Evolutionary conservation across 2,797 vertebrate genomes (phyloP).

Genomic region (Gallinago stenura): DNA sequence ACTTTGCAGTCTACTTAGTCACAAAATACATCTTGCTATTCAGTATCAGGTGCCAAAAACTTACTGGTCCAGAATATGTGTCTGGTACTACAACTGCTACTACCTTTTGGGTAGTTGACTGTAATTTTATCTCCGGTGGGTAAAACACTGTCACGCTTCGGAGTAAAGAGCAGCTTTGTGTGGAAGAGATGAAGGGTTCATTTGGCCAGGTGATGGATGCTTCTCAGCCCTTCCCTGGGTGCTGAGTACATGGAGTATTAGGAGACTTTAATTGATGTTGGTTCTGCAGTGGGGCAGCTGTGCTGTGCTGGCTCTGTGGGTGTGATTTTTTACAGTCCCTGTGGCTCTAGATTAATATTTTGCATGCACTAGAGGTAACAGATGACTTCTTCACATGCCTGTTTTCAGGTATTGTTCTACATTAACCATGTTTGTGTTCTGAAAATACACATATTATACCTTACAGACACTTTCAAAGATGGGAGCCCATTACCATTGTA

Average conservation of each 20-base stretch:
- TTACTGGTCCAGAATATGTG: background rate
- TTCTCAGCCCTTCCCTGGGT: background rate
- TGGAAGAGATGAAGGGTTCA: background rate
- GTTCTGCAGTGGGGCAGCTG: background rate
- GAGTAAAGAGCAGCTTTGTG: background rate
- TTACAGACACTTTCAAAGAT: slow-evolving; percentile 83
- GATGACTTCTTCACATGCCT: background rate
- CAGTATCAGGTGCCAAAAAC: background rate
- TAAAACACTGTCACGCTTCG: background rate
- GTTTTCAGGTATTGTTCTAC: background rate
- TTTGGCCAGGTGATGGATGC: background rate
- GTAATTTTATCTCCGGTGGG: background rate
- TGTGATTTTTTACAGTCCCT: background rate
- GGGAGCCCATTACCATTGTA: slow-evolving; percentile 95
- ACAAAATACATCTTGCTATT: background rate
- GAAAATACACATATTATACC: background rate
- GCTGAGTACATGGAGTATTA: no score
- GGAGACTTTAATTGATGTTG: no score
- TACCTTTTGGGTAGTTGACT: background rate
- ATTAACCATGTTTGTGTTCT: background rate
- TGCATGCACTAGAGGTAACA: background rate
- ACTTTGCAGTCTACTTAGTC: background rate
- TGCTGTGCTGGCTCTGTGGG: background rate
- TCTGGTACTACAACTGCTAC: background rate
- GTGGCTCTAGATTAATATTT: background rate